Conservation (phyloP, 35 echinoderm and acorn worm genomes). For the Apostichopus californicus region DNA sequence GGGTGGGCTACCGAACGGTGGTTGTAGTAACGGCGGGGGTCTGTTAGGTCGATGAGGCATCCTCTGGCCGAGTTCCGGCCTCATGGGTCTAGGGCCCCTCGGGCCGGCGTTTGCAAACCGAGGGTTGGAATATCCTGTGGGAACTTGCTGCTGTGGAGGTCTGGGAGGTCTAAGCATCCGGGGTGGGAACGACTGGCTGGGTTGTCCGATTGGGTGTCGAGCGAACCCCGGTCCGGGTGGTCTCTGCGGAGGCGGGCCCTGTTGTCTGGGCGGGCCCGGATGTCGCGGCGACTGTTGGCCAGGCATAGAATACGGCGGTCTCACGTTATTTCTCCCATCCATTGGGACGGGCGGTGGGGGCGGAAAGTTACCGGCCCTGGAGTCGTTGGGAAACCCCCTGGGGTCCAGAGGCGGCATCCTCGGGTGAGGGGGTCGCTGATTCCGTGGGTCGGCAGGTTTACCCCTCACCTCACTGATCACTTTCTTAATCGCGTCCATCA, state of each 20-base stretch:
- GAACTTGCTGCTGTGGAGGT: slow-evolving; percentile 14
- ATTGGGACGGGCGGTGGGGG: background rate
- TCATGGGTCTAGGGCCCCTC: background rate
- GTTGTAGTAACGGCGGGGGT: slow-evolving; percentile 30
- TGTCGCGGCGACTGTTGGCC: slow-evolving; percentile 15
- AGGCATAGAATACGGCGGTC: slow-evolving; percentile 18
- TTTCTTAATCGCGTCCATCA: slow-evolving; percentile 38
- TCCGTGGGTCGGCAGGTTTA: slow-evolving; percentile 51
- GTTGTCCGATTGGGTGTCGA: slow-evolving; percentile 43
- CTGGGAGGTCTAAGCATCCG: slow-evolving; percentile 8
- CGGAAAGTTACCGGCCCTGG: background rate
- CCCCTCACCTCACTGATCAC: slow-evolving; percentile 26
- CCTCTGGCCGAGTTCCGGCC: slow-evolving; percentile 20
- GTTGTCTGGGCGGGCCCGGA: background rate
- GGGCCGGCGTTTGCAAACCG: slow-evolving; percentile 7
- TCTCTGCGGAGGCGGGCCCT: slow-evolving; percentile 1
- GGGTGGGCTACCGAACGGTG: slow-evolving; percentile 38
- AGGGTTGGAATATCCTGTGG: slow-evolving; percentile 35
- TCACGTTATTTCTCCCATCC: slow-evolving; percentile 10
- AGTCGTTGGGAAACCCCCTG: slow-evolving; percentile 10
- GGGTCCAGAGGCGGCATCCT: slow-evolving; percentile 59
- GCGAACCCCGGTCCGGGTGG: slow-evolving; percentile 53
- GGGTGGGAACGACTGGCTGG: slow-evolving; percentile 41
- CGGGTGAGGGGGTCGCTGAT: slow-evolving; percentile 62
- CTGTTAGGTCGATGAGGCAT: slow-evolving; percentile 28